Evolutionary conservation across 2,113 vertebrate genomes (phyloP).

Genomic region (Coturnix japonica): DNA sequence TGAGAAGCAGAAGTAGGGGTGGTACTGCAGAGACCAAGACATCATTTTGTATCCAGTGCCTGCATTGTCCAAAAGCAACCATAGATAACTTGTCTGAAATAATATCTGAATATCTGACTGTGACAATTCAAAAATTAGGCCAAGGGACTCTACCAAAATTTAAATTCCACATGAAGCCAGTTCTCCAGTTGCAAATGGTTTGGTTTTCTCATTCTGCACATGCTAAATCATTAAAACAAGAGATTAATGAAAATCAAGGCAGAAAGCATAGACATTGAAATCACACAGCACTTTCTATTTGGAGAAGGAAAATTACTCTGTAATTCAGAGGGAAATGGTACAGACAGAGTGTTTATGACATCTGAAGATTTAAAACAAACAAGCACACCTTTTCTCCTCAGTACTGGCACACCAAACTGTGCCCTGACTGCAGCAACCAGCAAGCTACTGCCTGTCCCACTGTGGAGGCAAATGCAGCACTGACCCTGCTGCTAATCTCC

Average conservation of each 20-base stretch:
- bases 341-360: not conserved
- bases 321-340: not conserved
- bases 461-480: not conserved
- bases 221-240: not conserved
- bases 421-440: not conserved
- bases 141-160: not conserved
- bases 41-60: not conserved
- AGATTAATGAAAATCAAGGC: not conserved
- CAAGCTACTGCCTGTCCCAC: not conserved
- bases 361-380: not conserved
- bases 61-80: not conserved
- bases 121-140: not conserved
- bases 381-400: not conserved
- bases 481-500: not conserved
- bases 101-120: not conserved
- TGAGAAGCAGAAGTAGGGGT: not conserved
- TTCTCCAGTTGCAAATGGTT: not conserved
- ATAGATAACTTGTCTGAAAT: not conserved
- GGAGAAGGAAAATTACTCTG: not conserved
- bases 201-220: not conserved
- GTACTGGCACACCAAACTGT: not conserved
- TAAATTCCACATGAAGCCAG: rapidly evolving
- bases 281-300: not conserved
- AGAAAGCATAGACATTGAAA: not conserved
- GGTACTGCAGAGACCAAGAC: not conserved